These are phyloP conservation scores for Triplophysa dalaica DNA, from an alignment of 2,113 vertebrate genomes.

Conservation along the genomic window DNA sequence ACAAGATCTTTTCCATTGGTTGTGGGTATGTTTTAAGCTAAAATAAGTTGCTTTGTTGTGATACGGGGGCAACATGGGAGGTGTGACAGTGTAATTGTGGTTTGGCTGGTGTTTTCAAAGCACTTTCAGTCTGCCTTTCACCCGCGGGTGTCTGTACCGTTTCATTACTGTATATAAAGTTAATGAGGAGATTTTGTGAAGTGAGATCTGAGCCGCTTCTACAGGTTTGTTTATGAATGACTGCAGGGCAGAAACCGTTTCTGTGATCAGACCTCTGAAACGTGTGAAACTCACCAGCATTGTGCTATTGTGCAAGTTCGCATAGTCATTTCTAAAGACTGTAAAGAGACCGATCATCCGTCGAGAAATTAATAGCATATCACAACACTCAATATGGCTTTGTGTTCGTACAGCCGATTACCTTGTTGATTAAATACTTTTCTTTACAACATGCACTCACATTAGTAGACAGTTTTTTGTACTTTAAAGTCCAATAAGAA, in stretches of 20 bases:
- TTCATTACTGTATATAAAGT: conserved; percentile 36
- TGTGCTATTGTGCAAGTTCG: conserved; percentile 32
- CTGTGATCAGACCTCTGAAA: conserved; percentile 52
- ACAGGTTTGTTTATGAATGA: conserved; percentile 60
- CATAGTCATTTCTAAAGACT: not conserved
- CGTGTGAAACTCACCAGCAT: conserved; percentile 31
- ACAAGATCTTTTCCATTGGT: not conserved
- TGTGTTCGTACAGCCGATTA: too few species aligned
- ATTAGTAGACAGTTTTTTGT: too few species aligned
- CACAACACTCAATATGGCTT: not conserved
- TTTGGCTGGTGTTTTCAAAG: conserved; percentile 56
- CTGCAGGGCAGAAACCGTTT: conserved; percentile 53
- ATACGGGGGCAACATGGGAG: conserved; percentile 36
- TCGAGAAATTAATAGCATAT: too few species aligned
- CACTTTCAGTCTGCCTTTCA: conserved; percentile 29
- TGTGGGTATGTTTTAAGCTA: conserved; percentile 49
- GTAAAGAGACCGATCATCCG: not conserved
- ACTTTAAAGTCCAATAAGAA: too few species aligned
- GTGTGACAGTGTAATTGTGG: conserved; percentile 64
- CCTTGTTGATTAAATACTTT: too few species aligned
- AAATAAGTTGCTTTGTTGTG: conserved; percentile 39
- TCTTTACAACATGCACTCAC: too few species aligned
- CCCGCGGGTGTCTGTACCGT: conserved; percentile 14
- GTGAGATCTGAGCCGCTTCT: conserved; percentile 40
- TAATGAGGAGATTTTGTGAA: conserved; percentile 9